Evolutionary conservation across 2,888 invertebrate species (phyloP).

Genomic region (Hyppa rectilinea): DNA sequence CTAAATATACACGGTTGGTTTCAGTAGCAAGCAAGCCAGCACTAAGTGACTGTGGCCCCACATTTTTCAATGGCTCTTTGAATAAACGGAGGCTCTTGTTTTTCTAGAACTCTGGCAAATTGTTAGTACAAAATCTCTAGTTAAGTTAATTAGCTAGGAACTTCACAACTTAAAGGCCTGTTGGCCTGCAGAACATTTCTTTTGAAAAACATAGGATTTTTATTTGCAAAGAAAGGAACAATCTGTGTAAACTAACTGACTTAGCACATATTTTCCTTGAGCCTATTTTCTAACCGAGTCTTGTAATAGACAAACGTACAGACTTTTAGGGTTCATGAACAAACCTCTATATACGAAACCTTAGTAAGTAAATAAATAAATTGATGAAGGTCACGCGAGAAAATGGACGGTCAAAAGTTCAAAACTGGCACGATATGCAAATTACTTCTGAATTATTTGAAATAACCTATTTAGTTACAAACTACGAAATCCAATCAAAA

Average conservation of each 20-base stretch:
- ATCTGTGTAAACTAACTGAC: neutral
- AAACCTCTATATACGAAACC: neutral
- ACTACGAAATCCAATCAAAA: conserved; percentile 38
- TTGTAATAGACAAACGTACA: neutral
- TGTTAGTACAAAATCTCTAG: conserved; percentile 30
- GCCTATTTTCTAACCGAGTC: too few relatives aligned
- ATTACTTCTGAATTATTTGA: conserved; percentile 46
- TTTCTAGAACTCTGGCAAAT: conserved; percentile 28
- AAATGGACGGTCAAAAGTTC: conserved; percentile 32
- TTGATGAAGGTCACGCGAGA: conserved; percentile 40
- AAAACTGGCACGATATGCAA: conserved; percentile 45
- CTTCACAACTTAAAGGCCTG: conserved; percentile 13
- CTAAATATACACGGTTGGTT: neutral
- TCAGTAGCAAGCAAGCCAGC: neutral
- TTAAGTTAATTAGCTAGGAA: conserved; percentile 33
- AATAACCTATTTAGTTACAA: conserved; percentile 46
- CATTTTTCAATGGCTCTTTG: conserved; percentile 37
- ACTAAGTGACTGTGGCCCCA: neutral
- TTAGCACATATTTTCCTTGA: too few relatives aligned
- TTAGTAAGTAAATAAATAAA: conserved; percentile 33
- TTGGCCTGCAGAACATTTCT: neutral
- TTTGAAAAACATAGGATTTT: conserved; percentile 3
- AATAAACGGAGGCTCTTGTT: conserved; percentile 35
- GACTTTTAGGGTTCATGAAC: neutral
- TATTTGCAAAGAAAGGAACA: neutral